A percentile compares a stretch with the other conserved stretches of the same genome.
phyloP scores from a whole-genome alignment of 1,140 invertebrate genomes.

The Pogonognathellus flavescens region DNA sequence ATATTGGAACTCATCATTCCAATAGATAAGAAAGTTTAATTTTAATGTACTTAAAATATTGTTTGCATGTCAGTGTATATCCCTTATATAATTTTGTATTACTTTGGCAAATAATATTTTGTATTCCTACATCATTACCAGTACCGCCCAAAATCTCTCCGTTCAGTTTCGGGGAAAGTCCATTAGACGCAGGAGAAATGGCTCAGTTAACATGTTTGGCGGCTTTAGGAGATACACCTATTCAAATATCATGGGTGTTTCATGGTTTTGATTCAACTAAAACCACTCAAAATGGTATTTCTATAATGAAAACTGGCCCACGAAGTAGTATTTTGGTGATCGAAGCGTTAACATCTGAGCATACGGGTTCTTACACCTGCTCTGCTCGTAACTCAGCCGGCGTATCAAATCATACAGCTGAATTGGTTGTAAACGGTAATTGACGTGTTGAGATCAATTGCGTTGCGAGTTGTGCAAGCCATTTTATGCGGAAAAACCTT shows the following conservation, averaged over 20 bases:
- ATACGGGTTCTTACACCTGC: constrained; percentile 71
- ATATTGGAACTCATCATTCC: neutral
- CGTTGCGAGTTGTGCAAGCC: neutral
- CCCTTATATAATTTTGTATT: too few species aligned
- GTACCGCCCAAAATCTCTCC: constrained; percentile 81
- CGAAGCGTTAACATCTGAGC: constrained; percentile 69
- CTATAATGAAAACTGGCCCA: constrained; percentile 60
- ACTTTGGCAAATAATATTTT: neutral
- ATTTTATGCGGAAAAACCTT: neutral
- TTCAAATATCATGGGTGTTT: constrained; percentile 72
- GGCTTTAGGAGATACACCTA: constrained; percentile 74
- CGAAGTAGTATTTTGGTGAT: constrained; percentile 71
- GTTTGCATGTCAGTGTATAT: too few species aligned
- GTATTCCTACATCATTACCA: constrained; percentile 66
- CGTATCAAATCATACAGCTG: constrained; percentile 77
- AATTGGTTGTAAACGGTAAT: constrained; percentile 56
- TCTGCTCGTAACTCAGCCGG: constrained; percentile 82
- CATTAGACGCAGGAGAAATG: constrained; percentile 73
- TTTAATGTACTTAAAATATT: neutral
- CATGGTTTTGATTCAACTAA: constrained; percentile 64
- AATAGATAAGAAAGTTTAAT: neutral
- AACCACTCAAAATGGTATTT: constrained; percentile 55
- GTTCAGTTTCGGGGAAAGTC: constrained; percentile 82
- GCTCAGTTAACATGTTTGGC: constrained; percentile 77
- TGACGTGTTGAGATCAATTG: neutral